These are phyloP conservation scores for Desoria tigrina DNA, from an alignment of 2,888 invertebrate species.

Conservation along the genomic window DNA sequence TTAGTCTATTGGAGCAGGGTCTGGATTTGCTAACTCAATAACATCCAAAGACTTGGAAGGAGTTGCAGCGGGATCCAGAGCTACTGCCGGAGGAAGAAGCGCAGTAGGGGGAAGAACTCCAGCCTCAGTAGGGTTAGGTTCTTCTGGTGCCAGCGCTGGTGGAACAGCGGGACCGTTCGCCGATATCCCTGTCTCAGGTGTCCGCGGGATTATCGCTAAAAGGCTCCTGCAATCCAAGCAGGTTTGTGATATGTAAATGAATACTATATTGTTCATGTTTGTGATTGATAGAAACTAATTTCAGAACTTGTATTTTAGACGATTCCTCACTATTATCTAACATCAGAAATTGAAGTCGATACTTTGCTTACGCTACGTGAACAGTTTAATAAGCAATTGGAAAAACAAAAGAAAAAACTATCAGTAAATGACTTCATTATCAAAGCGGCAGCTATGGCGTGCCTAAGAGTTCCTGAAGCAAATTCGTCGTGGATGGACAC, in stretches of 20 bases:
- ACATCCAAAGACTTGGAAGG: slow-evolving; percentile 73
- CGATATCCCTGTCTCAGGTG: slow-evolving; percentile 81
- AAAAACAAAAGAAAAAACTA: slow-evolving; percentile 78
- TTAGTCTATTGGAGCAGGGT: slow-evolving; percentile 65
- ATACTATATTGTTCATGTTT: background rate
- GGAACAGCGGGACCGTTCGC: slow-evolving; percentile 62
- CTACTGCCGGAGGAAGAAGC: background rate
- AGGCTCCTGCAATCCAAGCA: slow-evolving; percentile 81
- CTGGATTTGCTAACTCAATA: slow-evolving; percentile 80
- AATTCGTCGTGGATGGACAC: slow-evolving; percentile 95
- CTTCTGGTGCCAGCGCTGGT: slow-evolving; percentile 40
- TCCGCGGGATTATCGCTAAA: slow-evolving; percentile 86
- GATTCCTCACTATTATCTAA: slow-evolving; percentile 96
- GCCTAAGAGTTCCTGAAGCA: slow-evolving; percentile 84
- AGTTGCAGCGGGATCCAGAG: background rate
- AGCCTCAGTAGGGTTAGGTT: too few species aligned
- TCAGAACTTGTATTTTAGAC: slow-evolving; percentile 59
- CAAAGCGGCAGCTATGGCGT: slow-evolving; percentile 87
- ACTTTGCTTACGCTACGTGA: slow-evolving; percentile 70
- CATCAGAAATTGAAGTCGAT: slow-evolving; percentile 82
- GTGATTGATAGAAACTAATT: background rate
- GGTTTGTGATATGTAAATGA: too few species aligned
- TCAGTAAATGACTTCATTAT: slow-evolving; percentile 96
- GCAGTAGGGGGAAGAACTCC: too few species aligned
- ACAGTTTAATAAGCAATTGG: slow-evolving; percentile 75